Percentiles rank a stretch among this genome's conserved stretches.
phyloP scores from a whole-genome alignment of 2,888 invertebrate genomes.

The Cinara cedri region DNA sequence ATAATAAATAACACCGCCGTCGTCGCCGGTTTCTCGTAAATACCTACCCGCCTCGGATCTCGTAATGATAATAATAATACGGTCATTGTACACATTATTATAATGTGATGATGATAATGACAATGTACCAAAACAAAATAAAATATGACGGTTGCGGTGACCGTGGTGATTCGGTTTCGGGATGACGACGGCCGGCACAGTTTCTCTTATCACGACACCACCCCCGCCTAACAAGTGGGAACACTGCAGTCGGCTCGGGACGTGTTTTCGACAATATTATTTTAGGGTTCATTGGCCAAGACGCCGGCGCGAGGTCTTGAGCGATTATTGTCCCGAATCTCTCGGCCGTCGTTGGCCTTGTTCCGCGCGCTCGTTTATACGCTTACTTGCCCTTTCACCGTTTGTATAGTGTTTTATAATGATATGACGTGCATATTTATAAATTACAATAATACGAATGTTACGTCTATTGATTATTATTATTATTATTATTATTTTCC shows the following conservation, averaged over 20 bases:
- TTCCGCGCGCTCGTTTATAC: neutral
- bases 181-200: neutral
- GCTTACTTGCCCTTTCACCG: conserved; percentile 17
- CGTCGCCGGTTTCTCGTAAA: too few species aligned
- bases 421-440: neutral
- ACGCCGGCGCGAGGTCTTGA: neutral
- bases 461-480: neutral
- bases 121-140: too few species aligned
- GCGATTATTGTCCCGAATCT: neutral
- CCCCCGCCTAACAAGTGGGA: conserved; percentile 40
- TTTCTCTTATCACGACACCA: neutral
- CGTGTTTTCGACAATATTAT: neutral
- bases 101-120: too few species aligned
- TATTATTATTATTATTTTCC: too few species aligned
- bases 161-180: neutral
- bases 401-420: neutral
- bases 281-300: conserved; percentile 34
- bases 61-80: neutral
- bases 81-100: neutral
- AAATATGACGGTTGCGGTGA: neutral
- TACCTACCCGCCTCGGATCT: too few species aligned
- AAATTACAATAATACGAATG: neutral
- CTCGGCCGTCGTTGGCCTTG: conserved; percentile 14
- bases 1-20: too few species aligned
- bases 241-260: conserved; percentile 40